These are phyloP conservation scores for Sciurus niger DNA, from an alignment of 2,113 vertebrate species.

Conservation along the genomic window DNA sequence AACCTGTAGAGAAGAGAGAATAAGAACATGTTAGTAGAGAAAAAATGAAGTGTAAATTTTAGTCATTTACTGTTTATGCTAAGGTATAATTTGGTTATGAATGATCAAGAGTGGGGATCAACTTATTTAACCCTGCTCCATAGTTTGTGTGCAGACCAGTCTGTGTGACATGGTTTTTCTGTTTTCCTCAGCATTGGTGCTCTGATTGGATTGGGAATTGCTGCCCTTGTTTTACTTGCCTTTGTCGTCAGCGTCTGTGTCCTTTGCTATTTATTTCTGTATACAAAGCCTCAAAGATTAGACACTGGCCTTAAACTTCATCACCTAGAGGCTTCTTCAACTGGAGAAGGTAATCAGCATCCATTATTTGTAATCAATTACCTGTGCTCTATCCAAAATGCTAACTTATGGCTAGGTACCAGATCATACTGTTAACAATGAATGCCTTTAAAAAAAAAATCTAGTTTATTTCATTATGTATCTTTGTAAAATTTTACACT, in stretches of 20 bases:
- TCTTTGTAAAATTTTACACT: slow-evolving; percentile 51
- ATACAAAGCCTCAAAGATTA: slow-evolving; percentile 86
- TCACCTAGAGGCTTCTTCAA: slow-evolving; percentile 75
- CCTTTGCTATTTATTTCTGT: slow-evolving; percentile 88
- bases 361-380: slow-evolving; percentile 62
- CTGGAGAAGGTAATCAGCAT: slow-evolving; percentile 81
- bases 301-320: slow-evolving; percentile 86
- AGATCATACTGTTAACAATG: slow-evolving; percentile 3
- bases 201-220: slow-evolving; percentile 86
- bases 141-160: background rate
- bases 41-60: slow-evolving; percentile 10
- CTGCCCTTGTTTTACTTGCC: slow-evolving; percentile 86
- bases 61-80: background rate
- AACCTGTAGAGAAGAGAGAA: background rate
- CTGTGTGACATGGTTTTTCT: slow-evolving; percentile 14
- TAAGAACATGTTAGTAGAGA: background rate
- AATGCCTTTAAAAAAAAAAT: slow-evolving; percentile 52
- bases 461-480: background rate
- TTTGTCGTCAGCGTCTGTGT: slow-evolving; percentile 88
- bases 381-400: slow-evolving; percentile 42
- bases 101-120: background rate
- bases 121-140: background rate
- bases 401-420: slow-evolving; percentile 46
- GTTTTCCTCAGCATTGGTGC: slow-evolving; percentile 84
- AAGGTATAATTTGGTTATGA: background rate